phyloP scores from a whole-genome alignment of 2,113 vertebrate genomes.

The Azemiops feae region DNA sequence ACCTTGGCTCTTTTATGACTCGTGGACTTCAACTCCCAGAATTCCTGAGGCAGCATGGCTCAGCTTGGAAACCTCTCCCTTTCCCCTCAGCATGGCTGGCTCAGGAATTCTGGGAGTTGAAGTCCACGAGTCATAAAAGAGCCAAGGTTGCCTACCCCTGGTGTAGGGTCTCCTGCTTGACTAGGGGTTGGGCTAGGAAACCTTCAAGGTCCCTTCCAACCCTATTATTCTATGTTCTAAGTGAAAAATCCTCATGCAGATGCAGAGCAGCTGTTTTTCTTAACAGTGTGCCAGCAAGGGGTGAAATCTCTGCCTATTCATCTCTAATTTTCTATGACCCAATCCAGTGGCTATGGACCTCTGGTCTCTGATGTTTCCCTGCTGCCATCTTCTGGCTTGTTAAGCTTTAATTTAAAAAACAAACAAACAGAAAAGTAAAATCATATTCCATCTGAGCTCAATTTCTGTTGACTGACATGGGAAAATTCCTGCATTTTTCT shows the following conservation, averaged over 20 bases:
- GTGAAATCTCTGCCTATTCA: neutral
- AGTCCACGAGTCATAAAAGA: no score
- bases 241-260: slow-evolving; percentile 37
- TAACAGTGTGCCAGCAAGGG: neutral
- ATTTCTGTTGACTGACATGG: neutral
- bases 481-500: neutral
- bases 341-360: neutral
- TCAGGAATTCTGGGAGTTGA: no score
- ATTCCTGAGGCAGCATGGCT: no score
- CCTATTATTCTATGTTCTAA: slow-evolving; percentile 57
- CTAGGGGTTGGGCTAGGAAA: no score
- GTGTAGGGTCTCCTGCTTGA: no score
- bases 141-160: no score
- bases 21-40: no score
- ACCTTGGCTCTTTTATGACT: no score
- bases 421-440: neutral
- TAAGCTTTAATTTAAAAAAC: neutral
- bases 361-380: neutral
- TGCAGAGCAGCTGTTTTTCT: neutral
- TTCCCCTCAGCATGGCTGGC: no score
- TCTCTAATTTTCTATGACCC: neutral
- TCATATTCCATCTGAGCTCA: neutral
- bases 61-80: no score
- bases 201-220: neutral
- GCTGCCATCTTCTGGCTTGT: neutral